Percentiles rank a stretch among this genome's conserved stretches.
Conservation (phyloP, 2,113 vertebrate species). For the Pachycephala philippinensis region DNA sequence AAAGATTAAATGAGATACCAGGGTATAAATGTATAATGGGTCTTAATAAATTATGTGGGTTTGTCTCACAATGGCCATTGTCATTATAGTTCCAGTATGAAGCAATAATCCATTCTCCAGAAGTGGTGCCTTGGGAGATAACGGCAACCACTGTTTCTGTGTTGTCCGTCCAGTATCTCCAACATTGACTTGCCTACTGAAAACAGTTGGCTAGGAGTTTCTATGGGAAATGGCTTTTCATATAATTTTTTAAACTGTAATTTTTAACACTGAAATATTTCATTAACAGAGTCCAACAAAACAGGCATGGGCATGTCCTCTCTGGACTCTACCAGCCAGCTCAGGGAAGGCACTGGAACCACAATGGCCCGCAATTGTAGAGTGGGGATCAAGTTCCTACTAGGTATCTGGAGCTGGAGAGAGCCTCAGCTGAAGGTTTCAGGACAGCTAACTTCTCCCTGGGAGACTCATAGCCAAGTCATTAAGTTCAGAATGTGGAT, state of each 20-base stretch:
- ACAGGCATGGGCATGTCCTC: neutral
- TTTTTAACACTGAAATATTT: neutral
- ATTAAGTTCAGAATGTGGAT: neutral
- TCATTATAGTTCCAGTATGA: neutral
- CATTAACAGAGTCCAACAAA: neutral
- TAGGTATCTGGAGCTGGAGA: neutral
- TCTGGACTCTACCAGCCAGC: neutral
- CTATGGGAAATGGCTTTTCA: neutral
- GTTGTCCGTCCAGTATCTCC: neutral
- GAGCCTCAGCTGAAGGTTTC: neutral
- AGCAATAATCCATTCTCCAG: neutral
- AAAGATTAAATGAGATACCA: neutral
- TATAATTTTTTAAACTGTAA: neutral
- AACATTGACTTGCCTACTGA: neutral
- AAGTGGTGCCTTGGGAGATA: neutral
- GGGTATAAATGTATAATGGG: neutral
- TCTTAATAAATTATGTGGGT: neutral
- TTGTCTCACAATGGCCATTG: neutral
- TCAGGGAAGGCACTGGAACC: neutral
- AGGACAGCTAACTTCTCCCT: neutral
- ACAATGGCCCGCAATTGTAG: neutral
- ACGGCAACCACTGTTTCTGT: accelerated
- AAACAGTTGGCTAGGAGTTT: neutral
- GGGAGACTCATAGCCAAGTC: neutral
- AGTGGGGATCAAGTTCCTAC: neutral